phyloP scores from a whole-genome alignment of 2,113 vertebrate species.

The Butorides virescens region DNA sequence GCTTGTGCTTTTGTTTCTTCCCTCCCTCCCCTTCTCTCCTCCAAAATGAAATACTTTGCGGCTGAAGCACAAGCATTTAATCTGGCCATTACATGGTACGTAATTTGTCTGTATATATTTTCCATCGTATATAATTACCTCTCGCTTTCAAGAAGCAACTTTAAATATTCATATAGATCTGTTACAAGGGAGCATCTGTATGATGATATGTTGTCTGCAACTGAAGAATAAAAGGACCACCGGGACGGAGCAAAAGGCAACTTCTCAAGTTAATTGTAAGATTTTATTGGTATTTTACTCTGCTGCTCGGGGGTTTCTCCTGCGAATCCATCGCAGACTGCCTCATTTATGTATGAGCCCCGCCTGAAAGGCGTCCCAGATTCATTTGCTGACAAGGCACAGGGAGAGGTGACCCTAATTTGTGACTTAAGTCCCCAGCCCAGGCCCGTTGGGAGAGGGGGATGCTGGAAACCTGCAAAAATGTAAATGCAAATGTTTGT shows the following conservation, averaged over 20 bases:
- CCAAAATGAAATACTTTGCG: neutral
- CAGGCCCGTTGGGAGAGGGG: neutral
- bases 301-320: neutral
- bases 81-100: neutral
- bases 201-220: neutral
- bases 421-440: neutral
- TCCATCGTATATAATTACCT: neutral
- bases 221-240: neutral
- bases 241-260: slow-evolving; percentile 2
- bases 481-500: neutral
- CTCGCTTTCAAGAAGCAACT: neutral
- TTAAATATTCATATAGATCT: neutral
- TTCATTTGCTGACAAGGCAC: slow-evolving; percentile 20
- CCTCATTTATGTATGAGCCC: slow-evolving; percentile 1
- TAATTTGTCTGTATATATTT: neutral
- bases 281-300: slow-evolving; percentile 49
- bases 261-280: slow-evolving; percentile 36
- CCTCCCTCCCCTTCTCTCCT: neutral
- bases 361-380: neutral
- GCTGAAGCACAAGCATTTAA: neutral
- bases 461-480: neutral
- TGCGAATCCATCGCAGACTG: neutral
- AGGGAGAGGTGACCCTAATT: slow-evolving; percentile 35
- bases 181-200: neutral
- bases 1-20: neutral